Evolutionary conservation across 2,113 vertebrate genomes (phyloP).

Genomic region (Herpetotheres cachinnans): DNA sequence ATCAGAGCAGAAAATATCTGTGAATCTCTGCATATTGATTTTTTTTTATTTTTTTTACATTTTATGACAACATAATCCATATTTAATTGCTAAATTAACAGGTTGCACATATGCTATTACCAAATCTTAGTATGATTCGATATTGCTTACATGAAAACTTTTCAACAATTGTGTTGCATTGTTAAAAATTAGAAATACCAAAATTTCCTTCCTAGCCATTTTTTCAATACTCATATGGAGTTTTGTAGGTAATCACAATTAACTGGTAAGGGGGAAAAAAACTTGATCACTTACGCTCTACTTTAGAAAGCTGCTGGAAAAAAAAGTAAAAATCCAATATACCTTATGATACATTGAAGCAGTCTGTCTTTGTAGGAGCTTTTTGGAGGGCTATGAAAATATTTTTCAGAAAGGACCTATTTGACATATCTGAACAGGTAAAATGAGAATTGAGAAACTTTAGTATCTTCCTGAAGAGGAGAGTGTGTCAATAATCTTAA

Average conservation of each 20-base stretch:
- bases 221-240: not conserved
- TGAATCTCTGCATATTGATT: not conserved
- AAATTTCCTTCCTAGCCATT: not conserved
- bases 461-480: not conserved
- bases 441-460: not conserved
- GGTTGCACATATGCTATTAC: accelerated
- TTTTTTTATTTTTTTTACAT: not conserved
- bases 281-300: not conserved
- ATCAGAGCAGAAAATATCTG: not conserved
- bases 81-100: not conserved
- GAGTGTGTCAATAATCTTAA: not conserved
- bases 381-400: not conserved
- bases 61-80: not conserved
- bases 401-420: not conserved
- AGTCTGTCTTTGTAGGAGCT: not conserved
- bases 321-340: not conserved
- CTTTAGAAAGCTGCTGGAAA: not conserved
- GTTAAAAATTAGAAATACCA: not conserved
- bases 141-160: not conserved
- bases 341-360: not conserved
- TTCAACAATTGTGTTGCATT: not conserved
- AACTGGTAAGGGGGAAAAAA: not conserved
- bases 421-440: not conserved
- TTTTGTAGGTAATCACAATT: not conserved
- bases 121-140: not conserved